Evolutionary conservation across 2,888 invertebrate species (phyloP), one percentile per base, ranked within the genome.

Genomic region (Crocallis elinguaria): DNA sequence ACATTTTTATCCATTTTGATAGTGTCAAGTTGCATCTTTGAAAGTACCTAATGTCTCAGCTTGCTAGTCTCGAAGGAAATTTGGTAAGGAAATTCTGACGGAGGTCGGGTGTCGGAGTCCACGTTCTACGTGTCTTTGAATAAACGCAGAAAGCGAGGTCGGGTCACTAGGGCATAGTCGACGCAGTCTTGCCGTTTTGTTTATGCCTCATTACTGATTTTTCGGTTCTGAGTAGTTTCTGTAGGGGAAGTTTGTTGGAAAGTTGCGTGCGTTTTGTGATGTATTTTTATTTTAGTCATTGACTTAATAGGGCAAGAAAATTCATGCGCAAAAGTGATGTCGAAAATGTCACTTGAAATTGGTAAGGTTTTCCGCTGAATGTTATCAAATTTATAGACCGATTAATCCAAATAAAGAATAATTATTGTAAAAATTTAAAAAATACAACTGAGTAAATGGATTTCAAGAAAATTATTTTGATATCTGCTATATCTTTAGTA

Each of bases 61-160:
- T 64, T 64, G 60, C 64, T 54, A 60, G 54, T 64, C 64, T 64
- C 64, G 62, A 55, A 65, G 62, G 62, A 65, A 62, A 65, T 65
- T 65, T 54, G 56, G 60, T 61, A 66, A 62, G 62, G 56, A 67
- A 66, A 66, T 66, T 57, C 60, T 63, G 57, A 60, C 57, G 50
- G 59, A 60, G 60, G 57, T 65, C 62, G 62, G 54, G 54, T 64
- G 57, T 63, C 57, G 46, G 49, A 38, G 49, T 51, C 43, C 49
- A 41, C 55, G 55, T 55, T 37, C 58, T 48, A 60, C 66, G 63
- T 66, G 66, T 53, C 62, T 55, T 56, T 63, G 66, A 67, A 67
- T 67, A 67, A 64, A 57, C 56, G 59, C 49, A 55, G 55, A 62
- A 54, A 60, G 54, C 57, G 60, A 62, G 57, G 57, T 33, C 49